phyloP scores from a whole-genome alignment of 2,888 invertebrate genomes.

The Erebia palarica region DNA sequence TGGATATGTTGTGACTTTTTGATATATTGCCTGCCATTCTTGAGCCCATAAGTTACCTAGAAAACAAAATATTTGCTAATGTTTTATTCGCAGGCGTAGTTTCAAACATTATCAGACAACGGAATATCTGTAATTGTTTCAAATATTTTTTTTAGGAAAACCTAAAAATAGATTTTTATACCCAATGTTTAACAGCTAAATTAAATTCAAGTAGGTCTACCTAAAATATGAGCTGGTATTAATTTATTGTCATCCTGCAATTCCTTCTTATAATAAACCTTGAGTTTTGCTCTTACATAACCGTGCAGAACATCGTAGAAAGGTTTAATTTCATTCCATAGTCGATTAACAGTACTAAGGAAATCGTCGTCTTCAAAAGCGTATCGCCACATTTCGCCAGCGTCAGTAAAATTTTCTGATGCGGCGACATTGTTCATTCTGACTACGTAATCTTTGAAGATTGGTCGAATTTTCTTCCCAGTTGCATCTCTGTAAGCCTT shows the following conservation, averaged over 20 bases:
- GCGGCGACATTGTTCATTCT: constrained; percentile 84
- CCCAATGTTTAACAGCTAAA: too few relatives aligned
- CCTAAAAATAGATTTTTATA: too few relatives aligned
- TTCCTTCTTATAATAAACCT: constrained; percentile 72
- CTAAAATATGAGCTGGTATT: constrained; percentile 87
- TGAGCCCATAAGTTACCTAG: constrained; percentile 87
- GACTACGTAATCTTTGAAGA: constrained; percentile 83
- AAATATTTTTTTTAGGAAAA: background rate
- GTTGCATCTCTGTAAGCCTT: constrained; percentile 84
- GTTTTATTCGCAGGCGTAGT: background rate
- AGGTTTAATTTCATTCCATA: constrained; percentile 84
- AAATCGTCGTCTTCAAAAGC: constrained; percentile 72
- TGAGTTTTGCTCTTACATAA: constrained; percentile 83
- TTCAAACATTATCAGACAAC: too few relatives aligned
- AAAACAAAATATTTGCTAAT: background rate
- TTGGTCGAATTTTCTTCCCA: constrained; percentile 82
- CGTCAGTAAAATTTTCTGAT: constrained; percentile 76
- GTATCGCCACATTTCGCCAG: constrained; percentile 75
- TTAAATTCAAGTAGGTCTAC: constrained; percentile 52
- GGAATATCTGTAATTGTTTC: background rate
- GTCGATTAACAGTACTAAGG: constrained; percentile 64
- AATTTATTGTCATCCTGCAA: constrained; percentile 70
- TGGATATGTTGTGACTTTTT: constrained; percentile 77
- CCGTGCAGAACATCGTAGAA: constrained; percentile 85
- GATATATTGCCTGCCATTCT: constrained; percentile 80